These are phyloP conservation scores for Phortica variegata DNA, from an alignment of 1,140 invertebrate species.

Conservation along the genomic window DNA sequence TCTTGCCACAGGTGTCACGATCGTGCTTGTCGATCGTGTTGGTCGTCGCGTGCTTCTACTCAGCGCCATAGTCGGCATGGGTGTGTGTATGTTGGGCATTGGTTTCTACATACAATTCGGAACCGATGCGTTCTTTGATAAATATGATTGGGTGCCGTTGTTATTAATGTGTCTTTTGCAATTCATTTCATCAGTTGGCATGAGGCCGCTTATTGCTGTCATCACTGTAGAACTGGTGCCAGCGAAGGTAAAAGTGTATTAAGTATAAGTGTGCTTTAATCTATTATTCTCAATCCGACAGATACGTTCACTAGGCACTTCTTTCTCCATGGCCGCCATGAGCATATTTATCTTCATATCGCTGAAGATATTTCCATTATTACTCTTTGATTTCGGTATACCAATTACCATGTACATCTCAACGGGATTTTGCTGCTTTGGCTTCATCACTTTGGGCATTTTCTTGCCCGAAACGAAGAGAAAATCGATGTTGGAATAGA, in stretches of 20 bases:
- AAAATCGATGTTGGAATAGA: conserved; percentile 36
- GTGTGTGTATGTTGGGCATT: too few species aligned
- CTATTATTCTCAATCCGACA: conserved; percentile 2
- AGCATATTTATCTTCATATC: conserved; percentile 37
- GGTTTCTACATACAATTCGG: too few species aligned
- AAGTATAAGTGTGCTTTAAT: neutral
- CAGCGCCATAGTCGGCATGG: too few species aligned
- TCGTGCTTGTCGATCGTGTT: too few species aligned
- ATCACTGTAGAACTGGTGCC: conserved; percentile 37
- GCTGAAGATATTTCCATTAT: conserved; percentile 39
- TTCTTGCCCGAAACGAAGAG: conserved; percentile 45
- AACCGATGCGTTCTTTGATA: too few species aligned
- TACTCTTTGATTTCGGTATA: conserved; percentile 35
- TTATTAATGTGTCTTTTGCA: conserved; percentile 30
- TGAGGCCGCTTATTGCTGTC: conserved; percentile 33
- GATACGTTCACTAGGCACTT: conserved; percentile 43
- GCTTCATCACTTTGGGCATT: conserved; percentile 36
- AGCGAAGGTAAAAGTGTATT: conserved; percentile 25
- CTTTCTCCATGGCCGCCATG: conserved; percentile 40
- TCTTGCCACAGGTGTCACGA: too few species aligned
- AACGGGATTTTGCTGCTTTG: conserved; percentile 28
- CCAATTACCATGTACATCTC: conserved; percentile 40
- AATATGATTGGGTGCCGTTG: conserved; percentile 33
- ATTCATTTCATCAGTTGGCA: conserved; percentile 26
- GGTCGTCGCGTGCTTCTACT: too few species aligned